Conservation (phyloP, 2,888 invertebrate species). For the Tipula vernalis region DNA sequence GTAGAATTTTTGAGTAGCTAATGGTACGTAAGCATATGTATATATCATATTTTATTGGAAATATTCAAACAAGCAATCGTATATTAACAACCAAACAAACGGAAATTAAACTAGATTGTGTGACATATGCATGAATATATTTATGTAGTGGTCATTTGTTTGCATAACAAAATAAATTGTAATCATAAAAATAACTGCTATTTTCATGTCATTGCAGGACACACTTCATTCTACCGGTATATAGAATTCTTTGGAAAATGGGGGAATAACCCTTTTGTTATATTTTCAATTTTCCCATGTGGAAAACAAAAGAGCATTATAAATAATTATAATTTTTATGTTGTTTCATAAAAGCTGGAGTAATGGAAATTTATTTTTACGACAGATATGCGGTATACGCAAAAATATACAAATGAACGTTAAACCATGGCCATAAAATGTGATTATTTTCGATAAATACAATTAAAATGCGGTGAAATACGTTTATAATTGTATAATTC, state of each 20-base stretch:
- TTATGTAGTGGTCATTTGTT: background rate
- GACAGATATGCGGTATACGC: background rate
- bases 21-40: background rate
- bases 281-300: background rate
- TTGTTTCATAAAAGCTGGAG: background rate
- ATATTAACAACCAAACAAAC: background rate
- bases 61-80: too few species aligned
- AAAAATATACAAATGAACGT: background rate
- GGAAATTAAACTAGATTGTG: background rate
- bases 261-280: background rate
- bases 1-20: background rate
- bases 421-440: background rate
- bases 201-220: background rate
- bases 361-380: background rate
- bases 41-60: background rate
- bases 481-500: background rate
- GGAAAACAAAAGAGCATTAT: background rate
- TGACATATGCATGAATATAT: background rate
- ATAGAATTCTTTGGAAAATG: background rate
- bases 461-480: background rate
- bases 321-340: background rate
- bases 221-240: background rate
- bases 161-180: background rate
- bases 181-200: background rate
- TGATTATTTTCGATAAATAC: background rate